Evolutionary conservation across 2,113 vertebrate species (phyloP).

Genomic region (Meles meles): DNA sequence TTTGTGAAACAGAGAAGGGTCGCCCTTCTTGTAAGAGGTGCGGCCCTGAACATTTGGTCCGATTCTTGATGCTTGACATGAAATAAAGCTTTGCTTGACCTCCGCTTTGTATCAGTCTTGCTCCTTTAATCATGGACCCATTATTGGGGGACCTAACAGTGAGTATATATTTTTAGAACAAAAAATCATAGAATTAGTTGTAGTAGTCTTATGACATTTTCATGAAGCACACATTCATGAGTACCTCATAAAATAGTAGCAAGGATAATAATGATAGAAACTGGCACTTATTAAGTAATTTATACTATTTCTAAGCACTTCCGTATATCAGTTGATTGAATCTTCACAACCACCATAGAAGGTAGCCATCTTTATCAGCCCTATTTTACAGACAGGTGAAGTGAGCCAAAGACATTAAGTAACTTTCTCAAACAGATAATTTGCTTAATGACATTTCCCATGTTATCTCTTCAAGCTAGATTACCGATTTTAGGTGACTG

Average conservation of each 20-base stretch:
- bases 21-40: too few relatives aligned
- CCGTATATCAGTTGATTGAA: too few relatives aligned
- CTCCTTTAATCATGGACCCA: too few relatives aligned
- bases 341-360: background rate
- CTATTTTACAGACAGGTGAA: background rate
- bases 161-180: background rate
- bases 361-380: background rate
- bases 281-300: background rate
- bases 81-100: too few relatives aligned
- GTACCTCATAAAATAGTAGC: background rate
- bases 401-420: background rate
- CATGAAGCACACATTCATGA: background rate
- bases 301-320: background rate
- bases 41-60: too few relatives aligned
- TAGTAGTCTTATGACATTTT: background rate
- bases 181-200: background rate
- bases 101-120: too few relatives aligned
- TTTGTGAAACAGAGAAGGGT: too few relatives aligned
- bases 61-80: too few relatives aligned
- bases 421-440: background rate
- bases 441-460: background rate
- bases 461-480: background rate
- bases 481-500: background rate
- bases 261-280: background rate
- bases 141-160: too few relatives aligned